phyloP scores from a whole-genome alignment of 2,888 invertebrate genomes.

The Limnephilus rhombicus region DNA sequence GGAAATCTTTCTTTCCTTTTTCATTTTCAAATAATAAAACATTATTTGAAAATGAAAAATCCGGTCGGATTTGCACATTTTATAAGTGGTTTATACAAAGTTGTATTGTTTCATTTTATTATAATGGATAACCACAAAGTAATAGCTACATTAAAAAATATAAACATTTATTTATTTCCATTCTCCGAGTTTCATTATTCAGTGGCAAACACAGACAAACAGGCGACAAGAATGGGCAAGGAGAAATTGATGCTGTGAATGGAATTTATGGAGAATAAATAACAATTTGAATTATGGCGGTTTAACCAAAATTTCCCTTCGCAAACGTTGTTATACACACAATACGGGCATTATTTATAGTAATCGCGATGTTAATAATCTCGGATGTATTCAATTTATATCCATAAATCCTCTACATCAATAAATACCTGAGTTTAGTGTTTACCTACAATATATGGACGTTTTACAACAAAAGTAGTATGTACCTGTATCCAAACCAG shows the following conservation, averaged over 20 bases:
- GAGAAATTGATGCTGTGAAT: conserved; percentile 53
- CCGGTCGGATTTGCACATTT: too few species aligned
- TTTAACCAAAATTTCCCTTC: conserved; percentile 48
- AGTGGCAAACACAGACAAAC: background rate
- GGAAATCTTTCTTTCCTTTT: background rate
- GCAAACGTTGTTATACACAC: conserved; percentile 12
- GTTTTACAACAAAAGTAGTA: background rate
- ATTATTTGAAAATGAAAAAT: too few species aligned
- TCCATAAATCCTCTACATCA: background rate
- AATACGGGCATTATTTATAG: conserved; percentile 33
- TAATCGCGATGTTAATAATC: background rate
- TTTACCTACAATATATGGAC: background rate
- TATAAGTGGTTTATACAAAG: too few species aligned
- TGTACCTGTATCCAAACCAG: background rate
- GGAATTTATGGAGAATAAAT: conserved; percentile 58
- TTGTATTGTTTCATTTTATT: too few species aligned
- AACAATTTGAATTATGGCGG: conserved; percentile 57
- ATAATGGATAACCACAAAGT: too few species aligned
- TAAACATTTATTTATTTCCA: background rate
- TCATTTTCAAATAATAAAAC: background rate
- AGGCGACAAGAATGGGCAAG: conserved; percentile 47
- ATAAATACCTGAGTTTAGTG: background rate
- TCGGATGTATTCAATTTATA: background rate
- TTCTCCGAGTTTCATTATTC: background rate
- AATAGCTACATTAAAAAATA: too few species aligned